Percentiles rank a stretch among this genome's conserved stretches.
Evolutionary conservation across 2,888 invertebrate species (phyloP).

Genomic region (Nycteola revayana): DNA sequence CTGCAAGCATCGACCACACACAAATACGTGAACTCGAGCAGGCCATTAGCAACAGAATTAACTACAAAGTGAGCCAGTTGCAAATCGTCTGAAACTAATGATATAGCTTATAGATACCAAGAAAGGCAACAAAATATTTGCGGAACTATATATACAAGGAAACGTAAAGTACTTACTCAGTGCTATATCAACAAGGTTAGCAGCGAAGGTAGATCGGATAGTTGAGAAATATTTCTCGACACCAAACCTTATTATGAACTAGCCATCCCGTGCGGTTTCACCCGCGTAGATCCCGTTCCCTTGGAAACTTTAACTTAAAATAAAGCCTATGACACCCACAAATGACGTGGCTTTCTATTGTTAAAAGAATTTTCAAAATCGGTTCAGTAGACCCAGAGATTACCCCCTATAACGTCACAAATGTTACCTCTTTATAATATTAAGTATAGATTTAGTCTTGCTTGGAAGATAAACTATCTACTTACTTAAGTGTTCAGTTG

Average conservation of each 20-base stretch:
- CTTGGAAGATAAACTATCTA: slow-evolving; percentile 23
- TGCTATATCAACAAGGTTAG: slow-evolving; percentile 61
- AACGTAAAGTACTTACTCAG: slow-evolving; percentile 43
- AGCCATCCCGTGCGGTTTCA: too few species aligned
- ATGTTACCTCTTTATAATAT: too few species aligned
- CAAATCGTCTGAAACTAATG: slow-evolving; percentile 37
- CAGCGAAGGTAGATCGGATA: slow-evolving; percentile 64
- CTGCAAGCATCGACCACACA: slow-evolving; percentile 41
- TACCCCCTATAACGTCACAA: too few species aligned
- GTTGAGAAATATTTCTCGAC: slow-evolving; percentile 60
- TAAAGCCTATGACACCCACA: too few species aligned
- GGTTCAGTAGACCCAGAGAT: too few species aligned
- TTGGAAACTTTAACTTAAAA: too few species aligned
- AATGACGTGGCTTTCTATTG: too few species aligned
- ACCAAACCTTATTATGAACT: slow-evolving; percentile 41
- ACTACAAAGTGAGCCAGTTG: slow-evolving; percentile 36
- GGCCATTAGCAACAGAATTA: slow-evolving; percentile 41
- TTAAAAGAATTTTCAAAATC: too few species aligned
- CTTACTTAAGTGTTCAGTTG: slow-evolving; percentile 16
- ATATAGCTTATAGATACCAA: slow-evolving; percentile 40
- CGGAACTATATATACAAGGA: slow-evolving; percentile 68
- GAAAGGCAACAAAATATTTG: slow-evolving; percentile 49
- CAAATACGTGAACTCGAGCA: slow-evolving; percentile 28
- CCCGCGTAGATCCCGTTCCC: too few species aligned
- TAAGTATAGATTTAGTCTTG: slow-evolving; percentile 28